Conservation (phyloP, 2,888 invertebrate species). For the Cryptops parisi region DNA sequence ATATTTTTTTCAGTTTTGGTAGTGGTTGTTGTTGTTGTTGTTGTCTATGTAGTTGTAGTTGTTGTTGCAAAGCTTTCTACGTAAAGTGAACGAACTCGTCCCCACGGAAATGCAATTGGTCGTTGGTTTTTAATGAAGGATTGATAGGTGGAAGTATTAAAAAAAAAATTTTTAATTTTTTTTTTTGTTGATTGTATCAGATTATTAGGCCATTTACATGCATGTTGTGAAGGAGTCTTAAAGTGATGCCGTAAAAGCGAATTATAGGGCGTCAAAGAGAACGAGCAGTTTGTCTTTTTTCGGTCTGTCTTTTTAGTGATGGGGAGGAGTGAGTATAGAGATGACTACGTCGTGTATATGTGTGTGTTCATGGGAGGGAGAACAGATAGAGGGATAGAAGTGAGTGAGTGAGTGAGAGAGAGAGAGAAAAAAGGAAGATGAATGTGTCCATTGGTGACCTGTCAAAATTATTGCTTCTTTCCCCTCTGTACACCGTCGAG, state of each 20-base stretch:
- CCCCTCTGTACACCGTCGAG: background rate
- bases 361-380: background rate
- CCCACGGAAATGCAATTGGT: background rate
- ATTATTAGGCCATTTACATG: conserved; percentile 5
- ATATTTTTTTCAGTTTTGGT: no score
- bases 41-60: no score
- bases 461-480: conserved; percentile 5
- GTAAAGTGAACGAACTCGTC: background rate
- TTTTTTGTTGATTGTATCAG: conserved; percentile 1
- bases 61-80: background rate
- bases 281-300: no score
- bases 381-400: no score
- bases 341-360: no score
- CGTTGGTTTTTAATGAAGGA: background rate
- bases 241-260: background rate
- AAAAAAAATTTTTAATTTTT: conserved; percentile 34
- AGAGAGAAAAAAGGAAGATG: background rate
- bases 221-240: background rate
- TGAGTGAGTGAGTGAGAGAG: no score
- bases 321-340: no score
- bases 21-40: no score
- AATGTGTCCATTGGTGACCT: conserved; percentile 2
- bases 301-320: no score
- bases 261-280: background rate
- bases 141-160: background rate